Conservation (phyloP, 37 sponge, comb jelly and placozoan genomes). For the Aphrocallistes beatrix region DNA sequence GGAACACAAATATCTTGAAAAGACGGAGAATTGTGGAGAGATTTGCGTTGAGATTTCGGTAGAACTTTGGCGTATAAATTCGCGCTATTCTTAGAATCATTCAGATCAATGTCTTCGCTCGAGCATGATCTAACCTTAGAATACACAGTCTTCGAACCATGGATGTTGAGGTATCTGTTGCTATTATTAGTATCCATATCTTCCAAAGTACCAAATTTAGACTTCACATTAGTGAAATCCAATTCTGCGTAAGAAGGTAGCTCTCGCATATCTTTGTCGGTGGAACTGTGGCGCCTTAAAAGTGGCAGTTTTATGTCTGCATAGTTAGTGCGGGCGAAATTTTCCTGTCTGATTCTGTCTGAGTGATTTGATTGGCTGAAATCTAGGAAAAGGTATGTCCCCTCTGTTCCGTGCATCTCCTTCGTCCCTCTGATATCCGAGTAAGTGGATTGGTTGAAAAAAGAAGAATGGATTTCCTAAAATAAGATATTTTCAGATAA, state of each 20-base stretch:
- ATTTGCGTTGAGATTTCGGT: background rate
- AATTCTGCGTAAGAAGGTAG: background rate
- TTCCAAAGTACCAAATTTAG: background rate
- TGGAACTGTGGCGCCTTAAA: background rate
- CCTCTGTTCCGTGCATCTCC: background rate
- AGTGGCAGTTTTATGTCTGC: constrained; percentile 12
- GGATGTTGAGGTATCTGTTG: background rate
- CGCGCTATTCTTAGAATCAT: background rate
- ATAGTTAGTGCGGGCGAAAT: background rate
- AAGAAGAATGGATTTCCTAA: background rate
- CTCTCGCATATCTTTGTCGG: background rate
- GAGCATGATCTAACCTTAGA: background rate
- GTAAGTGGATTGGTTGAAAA: constrained; percentile 16
- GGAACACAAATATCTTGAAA: background rate
- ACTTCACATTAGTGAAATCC: background rate
- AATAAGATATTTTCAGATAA: no score
- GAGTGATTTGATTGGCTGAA: background rate
- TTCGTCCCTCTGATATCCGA: background rate
- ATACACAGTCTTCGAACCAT: background rate
- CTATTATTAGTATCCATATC: background rate
- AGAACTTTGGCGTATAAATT: background rate
- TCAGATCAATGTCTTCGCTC: background rate
- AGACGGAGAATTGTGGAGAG: background rate
- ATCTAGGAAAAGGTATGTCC: background rate
- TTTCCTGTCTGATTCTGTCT: background rate